phyloP scores from a whole-genome alignment of 2,797 vertebrate genomes.

The Neomorphus geoffroyi region DNA sequence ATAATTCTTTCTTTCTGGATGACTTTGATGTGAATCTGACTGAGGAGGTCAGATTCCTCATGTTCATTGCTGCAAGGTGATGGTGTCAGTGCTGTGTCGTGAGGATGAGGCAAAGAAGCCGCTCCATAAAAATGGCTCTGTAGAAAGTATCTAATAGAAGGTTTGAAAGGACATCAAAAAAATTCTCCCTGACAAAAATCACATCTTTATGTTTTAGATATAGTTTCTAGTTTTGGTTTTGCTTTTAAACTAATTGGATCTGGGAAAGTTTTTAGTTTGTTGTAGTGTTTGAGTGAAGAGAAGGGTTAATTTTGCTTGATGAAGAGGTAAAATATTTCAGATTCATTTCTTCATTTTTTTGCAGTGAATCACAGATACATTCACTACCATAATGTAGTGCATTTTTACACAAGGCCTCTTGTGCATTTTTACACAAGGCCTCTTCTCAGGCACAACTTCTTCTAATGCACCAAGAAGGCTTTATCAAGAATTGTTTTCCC shows the following conservation, averaged over 20 bases:
- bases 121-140: neutral
- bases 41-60: neutral
- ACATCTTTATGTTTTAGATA: no score
- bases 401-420: neutral
- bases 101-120: neutral
- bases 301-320: neutral
- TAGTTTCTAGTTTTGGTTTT: no score
- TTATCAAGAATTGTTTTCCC: neutral
- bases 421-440: rapidly evolving
- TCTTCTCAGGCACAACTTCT: neutral
- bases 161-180: neutral
- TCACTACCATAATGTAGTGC: neutral
- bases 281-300: neutral
- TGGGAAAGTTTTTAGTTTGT: neutral
- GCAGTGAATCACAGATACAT: neutral
- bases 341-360: neutral
- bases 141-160: neutral
- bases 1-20: neutral
- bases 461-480: neutral
- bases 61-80: neutral
- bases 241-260: neutral
- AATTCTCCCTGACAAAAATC: neutral
- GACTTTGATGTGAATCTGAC: neutral
- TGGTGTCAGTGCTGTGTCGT: neutral
- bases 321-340: neutral